Conservation (phyloP, 2,888 invertebrate genomes). For the Mycogona germanica region DNA sequence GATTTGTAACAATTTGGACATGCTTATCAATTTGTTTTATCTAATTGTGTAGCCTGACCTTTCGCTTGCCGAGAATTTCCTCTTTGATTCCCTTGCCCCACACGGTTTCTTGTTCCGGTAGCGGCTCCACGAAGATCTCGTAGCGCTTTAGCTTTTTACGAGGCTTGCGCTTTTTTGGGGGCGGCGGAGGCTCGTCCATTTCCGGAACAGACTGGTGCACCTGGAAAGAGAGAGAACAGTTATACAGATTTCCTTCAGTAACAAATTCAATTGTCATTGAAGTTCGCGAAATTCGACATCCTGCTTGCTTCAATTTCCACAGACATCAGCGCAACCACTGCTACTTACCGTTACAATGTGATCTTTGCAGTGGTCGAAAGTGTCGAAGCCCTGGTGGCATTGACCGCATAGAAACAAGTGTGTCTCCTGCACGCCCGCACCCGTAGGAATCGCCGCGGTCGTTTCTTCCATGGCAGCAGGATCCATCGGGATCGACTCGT, state of each 20-base stretch:
- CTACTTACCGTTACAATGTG: slow-evolving; percentile 30
- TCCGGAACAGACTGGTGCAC: slow-evolving; percentile 19
- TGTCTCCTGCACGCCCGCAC: slow-evolving; percentile 20
- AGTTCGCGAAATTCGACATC: no score
- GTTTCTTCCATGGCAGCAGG: no score
- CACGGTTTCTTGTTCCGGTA: neutral
- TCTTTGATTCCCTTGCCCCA: neutral
- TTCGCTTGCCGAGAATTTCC: slow-evolving; percentile 10
- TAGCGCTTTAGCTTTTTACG: slow-evolving; percentile 13
- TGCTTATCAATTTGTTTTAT: neutral
- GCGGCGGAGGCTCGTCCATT: slow-evolving; percentile 7
- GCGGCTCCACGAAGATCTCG: neutral
- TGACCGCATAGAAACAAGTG: slow-evolving; percentile 34
- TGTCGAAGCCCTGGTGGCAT: slow-evolving; percentile 32
- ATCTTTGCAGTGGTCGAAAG: slow-evolving; percentile 31
- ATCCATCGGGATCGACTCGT: no score
- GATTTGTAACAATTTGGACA: no score
- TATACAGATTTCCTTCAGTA: neutral
- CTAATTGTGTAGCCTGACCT: slow-evolving; percentile 3
- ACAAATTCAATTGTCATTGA: neutral
- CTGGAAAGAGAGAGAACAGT: slow-evolving; percentile 3
- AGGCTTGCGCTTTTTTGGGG: slow-evolving; percentile 15
- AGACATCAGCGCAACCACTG: neutral
- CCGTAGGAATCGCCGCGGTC: no score
- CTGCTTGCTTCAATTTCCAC: neutral